These are phyloP conservation scores for Pachyramphus minor DNA, from an alignment of 2,113 vertebrate species.

Conservation along the genomic window DNA sequence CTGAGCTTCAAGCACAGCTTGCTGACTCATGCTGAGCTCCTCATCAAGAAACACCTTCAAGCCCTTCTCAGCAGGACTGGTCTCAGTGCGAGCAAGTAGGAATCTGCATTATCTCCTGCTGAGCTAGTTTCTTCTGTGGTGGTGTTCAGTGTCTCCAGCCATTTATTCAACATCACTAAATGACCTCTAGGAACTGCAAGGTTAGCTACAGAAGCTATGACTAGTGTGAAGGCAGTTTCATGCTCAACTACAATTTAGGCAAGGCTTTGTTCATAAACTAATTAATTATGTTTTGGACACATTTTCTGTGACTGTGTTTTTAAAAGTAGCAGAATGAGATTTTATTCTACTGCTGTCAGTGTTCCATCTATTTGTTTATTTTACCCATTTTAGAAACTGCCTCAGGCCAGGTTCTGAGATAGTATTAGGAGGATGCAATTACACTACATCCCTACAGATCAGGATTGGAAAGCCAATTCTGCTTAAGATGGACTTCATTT, in stretches of 20 bases:
- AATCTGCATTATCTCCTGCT: neutral
- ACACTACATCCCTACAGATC: neutral
- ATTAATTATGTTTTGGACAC: neutral
- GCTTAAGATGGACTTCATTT: neutral
- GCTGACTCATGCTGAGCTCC: neutral
- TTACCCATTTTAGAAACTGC: neutral
- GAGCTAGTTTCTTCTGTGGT: neutral
- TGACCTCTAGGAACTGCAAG: neutral
- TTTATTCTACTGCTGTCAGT: neutral
- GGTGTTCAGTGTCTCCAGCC: neutral
- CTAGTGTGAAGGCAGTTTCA: neutral
- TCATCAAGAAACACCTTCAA: neutral
- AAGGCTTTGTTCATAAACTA: neutral
- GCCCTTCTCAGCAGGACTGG: neutral
- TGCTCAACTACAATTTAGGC: neutral
- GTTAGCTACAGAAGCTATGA: neutral
- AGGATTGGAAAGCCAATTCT: neutral
- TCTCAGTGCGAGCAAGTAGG: neutral
- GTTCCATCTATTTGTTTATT: neutral
- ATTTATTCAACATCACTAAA: neutral
- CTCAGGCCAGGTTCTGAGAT: neutral
- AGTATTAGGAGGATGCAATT: neutral
- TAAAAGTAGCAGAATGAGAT: neutral
- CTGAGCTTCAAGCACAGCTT: neutral
- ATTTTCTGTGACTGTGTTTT: neutral